A percentile compares a stretch with the other conserved stretches of the same genome.
Evolutionary conservation across 1,140 invertebrate species (phyloP).

Genomic region (Brachionus calyciflorus): DNA sequence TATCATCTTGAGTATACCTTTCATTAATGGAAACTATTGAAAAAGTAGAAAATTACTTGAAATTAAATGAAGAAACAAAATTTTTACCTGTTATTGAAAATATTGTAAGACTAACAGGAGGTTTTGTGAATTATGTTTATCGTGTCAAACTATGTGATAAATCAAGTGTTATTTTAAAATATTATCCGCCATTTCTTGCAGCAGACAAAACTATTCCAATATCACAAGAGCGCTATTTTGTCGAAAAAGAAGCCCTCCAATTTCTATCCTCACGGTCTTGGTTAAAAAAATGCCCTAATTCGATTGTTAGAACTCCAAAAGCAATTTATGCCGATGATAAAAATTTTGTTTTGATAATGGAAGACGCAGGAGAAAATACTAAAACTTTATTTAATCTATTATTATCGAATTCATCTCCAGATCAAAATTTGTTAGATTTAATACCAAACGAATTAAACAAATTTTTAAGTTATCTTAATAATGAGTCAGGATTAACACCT

Average conservation of each 20-base stretch:
- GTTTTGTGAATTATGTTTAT: constrained; percentile 31
- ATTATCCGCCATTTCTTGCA: constrained; percentile 17
- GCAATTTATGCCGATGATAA: neutral
- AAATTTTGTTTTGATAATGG: constrained; percentile 21
- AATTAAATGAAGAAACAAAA: neutral
- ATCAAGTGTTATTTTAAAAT: constrained; percentile 25
- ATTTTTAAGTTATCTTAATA: constrained; percentile 4
- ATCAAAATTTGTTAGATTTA: neutral
- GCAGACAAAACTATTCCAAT: neutral
- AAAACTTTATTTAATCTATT: constrained; percentile 15
- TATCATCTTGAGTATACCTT: no score
- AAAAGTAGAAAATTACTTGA: constrained; percentile 25
- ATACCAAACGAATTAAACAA: constrained; percentile 2
- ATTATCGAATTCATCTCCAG: neutral
- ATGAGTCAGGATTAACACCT: neutral
- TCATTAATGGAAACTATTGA: no score
- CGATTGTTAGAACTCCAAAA: constrained; percentile 26
- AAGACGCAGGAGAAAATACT: constrained; percentile 20
- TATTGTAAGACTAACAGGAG: neutral
- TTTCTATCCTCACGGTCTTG: neutral
- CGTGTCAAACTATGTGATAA: constrained; percentile 13
- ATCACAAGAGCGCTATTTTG: constrained; percentile 26
- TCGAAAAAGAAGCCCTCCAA: constrained; percentile 21
- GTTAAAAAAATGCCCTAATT: neutral
- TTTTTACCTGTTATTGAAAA: neutral